Evolutionary conservation across 37 sponge, comb jelly and placozoan species (phyloP), one percentile per base, ranked within the genome.

Genomic region (Aphrocallistes beatrix): DNA sequence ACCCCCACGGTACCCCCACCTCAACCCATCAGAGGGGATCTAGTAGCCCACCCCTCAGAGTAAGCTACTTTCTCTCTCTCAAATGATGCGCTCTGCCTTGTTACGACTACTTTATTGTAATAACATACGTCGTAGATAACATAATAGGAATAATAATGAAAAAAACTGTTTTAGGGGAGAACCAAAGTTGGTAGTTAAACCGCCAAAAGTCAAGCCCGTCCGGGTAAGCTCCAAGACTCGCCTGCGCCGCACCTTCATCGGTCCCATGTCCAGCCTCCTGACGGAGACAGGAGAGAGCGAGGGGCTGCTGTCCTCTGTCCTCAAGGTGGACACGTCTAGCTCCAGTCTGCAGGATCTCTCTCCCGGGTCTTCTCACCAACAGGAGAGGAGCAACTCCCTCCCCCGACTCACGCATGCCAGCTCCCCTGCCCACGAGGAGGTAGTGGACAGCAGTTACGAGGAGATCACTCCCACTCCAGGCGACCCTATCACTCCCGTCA

Each of bases 181-280:
- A 13, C 32, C 75, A 32, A 60, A 60, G 75, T 30, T 60, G 75
- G n/a, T 60, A 13, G 75, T 60, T 32, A 60, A 60, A 30, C 75
- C 75, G 10, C 75, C 75, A 6, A 60, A 60, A 13, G 75, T 30
- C n/a, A 60, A 60, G 34, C 75, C 75, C 6, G 75, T 60, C 21
- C 75, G 75, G 10, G 75, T 60, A 19, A 60, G 75, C 75, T 60
- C 75, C 34, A 60, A 60, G 34, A 60, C 75, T 3, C 75, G 75
- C 75, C 21, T 60, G 32, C 25, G 75, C 10, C 25, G 75, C 25
- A 60, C 75, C 25, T 60, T 60, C 34, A 60, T 60, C 75, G 75
- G 75, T 6, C 75, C 75, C 3, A 60, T 60, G 28, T 28, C 75
- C 34, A 1, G 3, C 75, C 8, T 3, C 25, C 6, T 6, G 3